Percentiles rank a stretch among this genome's conserved stretches.
Evolutionary conservation across 2,797 vertebrate genomes (phyloP).

Genomic region (Pipistrellus nathusii): DNA sequence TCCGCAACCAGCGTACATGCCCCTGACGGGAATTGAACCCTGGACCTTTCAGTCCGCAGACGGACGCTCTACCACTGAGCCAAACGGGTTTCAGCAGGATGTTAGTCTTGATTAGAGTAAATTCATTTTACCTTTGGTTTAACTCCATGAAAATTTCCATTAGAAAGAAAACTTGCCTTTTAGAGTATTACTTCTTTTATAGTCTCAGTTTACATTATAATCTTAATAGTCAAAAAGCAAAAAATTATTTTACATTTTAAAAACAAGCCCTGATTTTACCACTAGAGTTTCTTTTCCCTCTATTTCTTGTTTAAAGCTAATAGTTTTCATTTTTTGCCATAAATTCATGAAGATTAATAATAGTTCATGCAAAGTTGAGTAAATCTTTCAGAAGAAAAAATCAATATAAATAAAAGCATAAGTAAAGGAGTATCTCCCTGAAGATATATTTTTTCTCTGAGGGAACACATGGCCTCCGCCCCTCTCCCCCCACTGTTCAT

Average conservation of each 20-base stretch:
- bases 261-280: neutral
- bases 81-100: no score
- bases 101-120: conserved; percentile 34
- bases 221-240: conserved; percentile 29
- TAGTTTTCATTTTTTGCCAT: neutral
- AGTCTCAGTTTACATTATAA: neutral
- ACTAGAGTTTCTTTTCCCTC: neutral
- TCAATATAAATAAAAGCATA: neutral
- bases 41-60: no score
- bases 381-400: conserved; percentile 45
- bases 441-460: neutral
- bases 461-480: no score
- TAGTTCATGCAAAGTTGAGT: conserved; percentile 19
- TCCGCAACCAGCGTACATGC: no score
- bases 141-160: conserved; percentile 12
- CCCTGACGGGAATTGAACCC: no score
- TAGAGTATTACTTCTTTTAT: conserved; percentile 4
- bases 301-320: conserved; percentile 28
- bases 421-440: neutral
- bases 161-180: conserved; percentile 20
- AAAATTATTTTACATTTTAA: neutral
- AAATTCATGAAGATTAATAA: neutral
- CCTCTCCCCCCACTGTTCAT: no score
- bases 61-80: no score
- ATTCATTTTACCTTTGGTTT: conserved; percentile 37